Base-by-base conservation (phyloP, 2,113 vertebrate species). In the Syngnathoides biaculeatus region DNA sequence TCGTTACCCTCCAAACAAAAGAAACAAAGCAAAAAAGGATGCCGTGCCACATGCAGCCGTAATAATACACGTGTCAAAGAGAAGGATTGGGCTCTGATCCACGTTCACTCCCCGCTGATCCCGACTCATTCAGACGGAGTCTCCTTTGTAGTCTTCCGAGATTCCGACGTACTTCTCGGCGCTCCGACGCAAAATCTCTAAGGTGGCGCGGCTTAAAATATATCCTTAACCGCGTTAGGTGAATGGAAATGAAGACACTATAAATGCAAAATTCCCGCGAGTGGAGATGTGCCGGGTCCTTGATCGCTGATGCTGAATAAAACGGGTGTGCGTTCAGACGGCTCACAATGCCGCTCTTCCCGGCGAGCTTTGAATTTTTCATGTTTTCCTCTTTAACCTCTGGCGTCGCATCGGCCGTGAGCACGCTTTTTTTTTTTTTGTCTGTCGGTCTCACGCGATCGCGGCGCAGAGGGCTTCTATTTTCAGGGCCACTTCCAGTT, bases 251-350 rank as follows among this genome's bases (percentile, higher is more conserved):
- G 4, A 9, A 45, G 60, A 71, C 20, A 58, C 64, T 50, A n/a
- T 3, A n/a, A 20, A n/a, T 62, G 15, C 15, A 67, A 73, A 68
- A 78, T 78, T 78, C 68, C 77, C 77, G 10, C 5, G 40, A 55
- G 75, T 38, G 55, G 58, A 67, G 53, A 70, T 15, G 11, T 48
- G 64, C 58, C 0, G 24, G 40, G 42, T 63, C 69, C 85, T 88
- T 85, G 84, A 89, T 86, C 22, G 13, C 30, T 84, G 71, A 38
- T 22, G 62, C 64, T 85, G 64, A 83, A 80, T 87, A 85, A 87
- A 77, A 64, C 50, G 84, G 53, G 24, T 26, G 64, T n/a, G 10
- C 76, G 9, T 80, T 68, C 65, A 69, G 19, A 26, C 7, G 47
- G 67, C 70, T 80, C 61, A 64, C 66, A 24, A 58, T 27, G 52